These are phyloP conservation scores for Himalopsyche kuldschensis DNA, from an alignment of 2,888 invertebrate genomes.

Conservation along the genomic window DNA sequence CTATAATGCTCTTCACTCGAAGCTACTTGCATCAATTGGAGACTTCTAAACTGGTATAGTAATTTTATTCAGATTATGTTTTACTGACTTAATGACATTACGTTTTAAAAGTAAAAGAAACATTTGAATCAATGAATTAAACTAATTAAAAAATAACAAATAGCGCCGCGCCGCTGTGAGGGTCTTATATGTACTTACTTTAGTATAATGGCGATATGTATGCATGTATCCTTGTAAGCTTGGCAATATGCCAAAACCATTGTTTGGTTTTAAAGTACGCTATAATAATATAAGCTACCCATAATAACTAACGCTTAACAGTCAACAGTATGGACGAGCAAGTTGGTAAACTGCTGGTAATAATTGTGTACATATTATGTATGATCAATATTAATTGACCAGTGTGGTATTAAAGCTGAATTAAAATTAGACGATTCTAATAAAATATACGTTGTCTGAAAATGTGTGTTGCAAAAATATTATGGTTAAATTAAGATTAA, in stretches of 20 bases:
- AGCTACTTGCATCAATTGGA: too few relatives aligned
- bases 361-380: background rate
- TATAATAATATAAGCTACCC: background rate
- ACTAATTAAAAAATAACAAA: background rate
- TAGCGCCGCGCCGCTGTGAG: background rate
- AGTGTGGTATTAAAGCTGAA: too few relatives aligned
- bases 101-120: too few relatives aligned
- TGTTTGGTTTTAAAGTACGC: slow-evolving; percentile 24
- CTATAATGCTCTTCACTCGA: too few relatives aligned
- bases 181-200: background rate
- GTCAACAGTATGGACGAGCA: background rate
- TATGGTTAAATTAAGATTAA: too few relatives aligned
- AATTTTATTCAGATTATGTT: too few relatives aligned
- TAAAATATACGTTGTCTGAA: too few relatives aligned
- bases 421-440: too few relatives aligned
- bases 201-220: background rate
- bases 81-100: too few relatives aligned
- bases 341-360: background rate
- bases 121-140: too few relatives aligned
- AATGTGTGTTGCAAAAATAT: too few relatives aligned
- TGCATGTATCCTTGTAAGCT: background rate
- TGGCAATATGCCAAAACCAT: slow-evolving; percentile 26
- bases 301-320: slow-evolving; percentile 5
- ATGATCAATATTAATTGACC: background rate
- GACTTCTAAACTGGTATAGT: too few relatives aligned